A percentile compares a stretch with the other conserved stretches of the same genome.
These are phyloP conservation scores for Pocillopora grandis DNA, from an alignment of 92 coral and sea anemone genomes.

Conservation along the genomic window DNA sequence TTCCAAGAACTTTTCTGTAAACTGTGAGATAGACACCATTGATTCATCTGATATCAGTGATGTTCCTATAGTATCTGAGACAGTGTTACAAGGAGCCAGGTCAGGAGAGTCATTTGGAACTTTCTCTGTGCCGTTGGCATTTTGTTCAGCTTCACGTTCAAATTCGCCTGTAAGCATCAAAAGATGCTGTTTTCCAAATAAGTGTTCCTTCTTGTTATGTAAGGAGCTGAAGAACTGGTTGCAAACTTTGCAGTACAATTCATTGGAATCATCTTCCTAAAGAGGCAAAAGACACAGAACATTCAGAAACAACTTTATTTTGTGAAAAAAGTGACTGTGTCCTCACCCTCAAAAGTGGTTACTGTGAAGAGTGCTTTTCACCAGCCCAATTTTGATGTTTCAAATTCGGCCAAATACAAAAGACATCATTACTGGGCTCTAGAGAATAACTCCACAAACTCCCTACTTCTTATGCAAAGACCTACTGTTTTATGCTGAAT, in stretches of 20 bases:
- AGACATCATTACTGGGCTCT: no score
- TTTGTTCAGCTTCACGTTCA: conserved; percentile 87
- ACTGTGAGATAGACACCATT: conserved; percentile 65
- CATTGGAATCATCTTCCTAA: conserved; percentile 73
- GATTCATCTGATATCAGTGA: conserved; percentile 25
- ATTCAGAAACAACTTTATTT: no score
- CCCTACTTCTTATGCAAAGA: no score
- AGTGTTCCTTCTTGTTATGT: conserved; percentile 90
- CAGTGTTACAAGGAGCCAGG: conserved; percentile 20
- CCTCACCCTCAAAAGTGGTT: no score
- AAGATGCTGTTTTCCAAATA: conserved; percentile 88
- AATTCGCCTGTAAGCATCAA: conserved; percentile 87
- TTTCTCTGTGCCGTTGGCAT: conserved; percentile 38
- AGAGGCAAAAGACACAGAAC: background rate
- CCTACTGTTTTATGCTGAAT: no score
- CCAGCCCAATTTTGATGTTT: no score
- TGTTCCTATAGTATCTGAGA: conserved; percentile 23
- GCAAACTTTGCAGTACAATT: conserved; percentile 81
- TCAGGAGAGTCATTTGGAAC: conserved; percentile 24
- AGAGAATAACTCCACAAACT: no score
- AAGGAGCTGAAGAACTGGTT: conserved; percentile 90
- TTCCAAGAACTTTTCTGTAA: conserved; percentile 81
- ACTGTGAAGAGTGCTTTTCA: no score
- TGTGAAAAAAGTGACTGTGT: background rate
- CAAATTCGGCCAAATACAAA: no score